Percentiles rank a stretch among this genome's conserved stretches.
phyloP scores from a whole-genome alignment of 2,113 vertebrate species.

The Pseudopodoces humilis region DNA sequence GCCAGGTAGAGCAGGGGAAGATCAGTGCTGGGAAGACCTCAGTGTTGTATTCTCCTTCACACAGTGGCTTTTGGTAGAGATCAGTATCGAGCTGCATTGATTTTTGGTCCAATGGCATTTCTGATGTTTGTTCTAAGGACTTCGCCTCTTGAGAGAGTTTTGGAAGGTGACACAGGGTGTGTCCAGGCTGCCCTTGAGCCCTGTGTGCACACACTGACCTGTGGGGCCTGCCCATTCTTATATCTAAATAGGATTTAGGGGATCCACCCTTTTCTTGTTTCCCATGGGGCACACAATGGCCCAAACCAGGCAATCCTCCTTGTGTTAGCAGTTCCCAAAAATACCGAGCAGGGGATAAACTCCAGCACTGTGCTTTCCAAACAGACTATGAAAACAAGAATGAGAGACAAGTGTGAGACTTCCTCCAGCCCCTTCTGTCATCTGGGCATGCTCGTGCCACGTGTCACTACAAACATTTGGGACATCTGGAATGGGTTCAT shows the following conservation, averaged over 20 bases:
- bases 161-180: background rate
- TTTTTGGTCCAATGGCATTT: background rate
- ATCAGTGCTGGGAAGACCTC: background rate
- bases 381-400: background rate
- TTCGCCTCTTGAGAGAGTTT: background rate
- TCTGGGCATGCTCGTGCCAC: background rate
- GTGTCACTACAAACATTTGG: background rate
- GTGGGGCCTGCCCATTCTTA: background rate
- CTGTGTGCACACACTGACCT: background rate
- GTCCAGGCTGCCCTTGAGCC: background rate
- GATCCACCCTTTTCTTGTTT: background rate
- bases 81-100: background rate
- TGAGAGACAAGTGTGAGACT: background rate
- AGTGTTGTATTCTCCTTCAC: background rate
- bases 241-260: fast-evolving
- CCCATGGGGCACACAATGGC: background rate
- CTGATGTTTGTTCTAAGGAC: background rate
- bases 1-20: background rate
- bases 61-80: background rate
- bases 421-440: background rate
- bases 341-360: background rate
- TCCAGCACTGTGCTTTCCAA: background rate
- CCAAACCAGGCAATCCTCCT: background rate
- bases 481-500: background rate
- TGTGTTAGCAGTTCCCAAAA: background rate